phyloP scores from a whole-genome alignment of 2,113 vertebrate species.

The Crotalus tigris region DNA sequence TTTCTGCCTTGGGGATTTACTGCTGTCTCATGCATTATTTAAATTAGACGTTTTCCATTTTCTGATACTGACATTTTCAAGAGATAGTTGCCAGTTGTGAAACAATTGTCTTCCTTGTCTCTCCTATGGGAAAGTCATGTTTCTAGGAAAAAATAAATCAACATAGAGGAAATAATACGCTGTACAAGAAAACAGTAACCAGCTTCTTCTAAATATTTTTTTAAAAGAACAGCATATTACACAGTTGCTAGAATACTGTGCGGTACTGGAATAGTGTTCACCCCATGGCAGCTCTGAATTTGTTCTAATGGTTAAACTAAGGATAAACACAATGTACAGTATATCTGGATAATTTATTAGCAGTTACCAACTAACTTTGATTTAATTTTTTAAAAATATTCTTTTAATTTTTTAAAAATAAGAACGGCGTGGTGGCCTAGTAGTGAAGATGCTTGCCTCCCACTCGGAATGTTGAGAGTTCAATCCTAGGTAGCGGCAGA shows the following conservation, averaged over 20 bases:
- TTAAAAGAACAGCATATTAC: neutral
- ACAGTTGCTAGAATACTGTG: conserved; percentile 21
- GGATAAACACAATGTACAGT: neutral
- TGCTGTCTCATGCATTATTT: conserved; percentile 66
- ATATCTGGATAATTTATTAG: neutral
- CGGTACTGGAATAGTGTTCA: neutral
- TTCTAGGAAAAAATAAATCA: conserved; percentile 36
- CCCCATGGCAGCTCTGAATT: neutral
- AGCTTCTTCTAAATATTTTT: neutral
- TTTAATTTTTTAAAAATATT: neutral
- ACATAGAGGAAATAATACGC: neutral
- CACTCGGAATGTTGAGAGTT: neutral
- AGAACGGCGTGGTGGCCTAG: neutral
- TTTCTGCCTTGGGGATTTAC: conserved; percentile 56
- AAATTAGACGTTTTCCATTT: conserved; percentile 46
- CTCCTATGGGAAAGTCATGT: conserved; percentile 18
- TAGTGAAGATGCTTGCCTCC: neutral
- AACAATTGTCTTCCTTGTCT: conserved; percentile 41
- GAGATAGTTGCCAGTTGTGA: conserved; percentile 38
- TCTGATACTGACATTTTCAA: conserved; percentile 61
- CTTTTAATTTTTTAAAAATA: neutral
- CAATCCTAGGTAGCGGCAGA: neutral
- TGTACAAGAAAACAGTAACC: conserved; percentile 21
- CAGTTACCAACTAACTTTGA: neutral
- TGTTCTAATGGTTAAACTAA: neutral